A percentile compares a stretch with the other conserved stretches of the same genome.
phyloP scores from a whole-genome alignment of 1,140 invertebrate species.

The Acromyrmex echinatior region DNA sequence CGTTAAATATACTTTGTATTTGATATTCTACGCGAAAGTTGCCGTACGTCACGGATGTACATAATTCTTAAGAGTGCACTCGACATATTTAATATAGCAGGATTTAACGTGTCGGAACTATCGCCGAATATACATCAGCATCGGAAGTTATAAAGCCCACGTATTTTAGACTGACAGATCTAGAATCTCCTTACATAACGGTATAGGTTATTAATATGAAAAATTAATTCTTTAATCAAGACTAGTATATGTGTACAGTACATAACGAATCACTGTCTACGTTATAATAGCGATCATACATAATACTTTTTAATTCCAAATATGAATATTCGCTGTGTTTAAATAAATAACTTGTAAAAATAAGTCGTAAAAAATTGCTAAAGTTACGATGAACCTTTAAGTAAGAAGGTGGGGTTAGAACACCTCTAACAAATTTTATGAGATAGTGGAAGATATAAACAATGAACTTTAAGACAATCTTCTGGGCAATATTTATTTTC shows the following conservation, averaged over 20 bases:
- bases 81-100: constrained; percentile 9
- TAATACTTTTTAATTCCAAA: background rate
- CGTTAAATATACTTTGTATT: background rate
- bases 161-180: constrained; percentile 12
- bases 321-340: background rate
- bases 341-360: background rate
- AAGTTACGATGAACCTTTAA: background rate
- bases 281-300: background rate
- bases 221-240: constrained; percentile 7
- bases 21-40: constrained; percentile 18
- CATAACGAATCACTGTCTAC: constrained; percentile 3
- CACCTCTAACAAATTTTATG: too few relatives aligned
- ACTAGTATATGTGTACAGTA: background rate
- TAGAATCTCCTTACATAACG: background rate
- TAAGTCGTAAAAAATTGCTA: background rate
- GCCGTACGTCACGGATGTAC: constrained; percentile 1
- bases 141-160: constrained; percentile 13
- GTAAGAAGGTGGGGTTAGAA: too few relatives aligned
- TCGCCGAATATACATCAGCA: constrained; percentile 31
- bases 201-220: background rate
- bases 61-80: constrained; percentile 21
- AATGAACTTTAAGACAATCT: too few relatives aligned
- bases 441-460: too few relatives aligned
- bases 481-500: too few relatives aligned
- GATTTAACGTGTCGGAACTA: constrained; percentile 23